Evolutionary conservation across 2,888 invertebrate genomes (phyloP).

Genomic region (Anthrax anthrax): DNA sequence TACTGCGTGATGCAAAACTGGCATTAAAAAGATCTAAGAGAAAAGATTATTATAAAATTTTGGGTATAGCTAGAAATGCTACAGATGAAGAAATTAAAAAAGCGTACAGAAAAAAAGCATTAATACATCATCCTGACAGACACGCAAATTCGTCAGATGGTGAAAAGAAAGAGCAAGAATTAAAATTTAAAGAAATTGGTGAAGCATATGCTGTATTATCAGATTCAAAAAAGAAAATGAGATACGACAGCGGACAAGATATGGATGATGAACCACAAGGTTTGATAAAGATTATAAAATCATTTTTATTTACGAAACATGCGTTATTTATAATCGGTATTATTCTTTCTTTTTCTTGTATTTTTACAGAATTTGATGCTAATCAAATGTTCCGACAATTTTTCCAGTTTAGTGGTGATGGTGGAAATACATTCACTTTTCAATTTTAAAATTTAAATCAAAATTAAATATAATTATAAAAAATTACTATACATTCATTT

Average conservation of each 20-base stretch:
- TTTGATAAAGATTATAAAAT: conserved; percentile 7
- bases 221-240: conserved; percentile 74
- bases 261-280: conserved; percentile 49
- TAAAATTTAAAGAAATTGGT: conserved; percentile 90
- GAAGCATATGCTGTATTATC: conserved; percentile 88
- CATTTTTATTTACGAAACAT: neutral
- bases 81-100: conserved; percentile 88
- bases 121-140: conserved; percentile 88
- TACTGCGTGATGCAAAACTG: conserved; percentile 75
- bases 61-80: conserved; percentile 70
- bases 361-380: conserved; percentile 60
- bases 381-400: conserved; percentile 74
- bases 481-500: neutral
- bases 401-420: conserved; percentile 46
- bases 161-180: conserved; percentile 82
- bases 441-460: conserved; percentile 20
- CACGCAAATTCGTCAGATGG: conserved; percentile 75
- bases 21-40: conserved; percentile 82
- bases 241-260: conserved; percentile 86
- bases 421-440: conserved; percentile 34
- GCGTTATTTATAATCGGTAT: neutral
- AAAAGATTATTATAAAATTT: conserved; percentile 92
- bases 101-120: conserved; percentile 61
- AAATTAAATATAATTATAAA: neutral
- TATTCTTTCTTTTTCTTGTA: no score